phyloP scores from a whole-genome alignment of 92 coral and sea anemone genomes.

The Virgularia gustaviana region DNA sequence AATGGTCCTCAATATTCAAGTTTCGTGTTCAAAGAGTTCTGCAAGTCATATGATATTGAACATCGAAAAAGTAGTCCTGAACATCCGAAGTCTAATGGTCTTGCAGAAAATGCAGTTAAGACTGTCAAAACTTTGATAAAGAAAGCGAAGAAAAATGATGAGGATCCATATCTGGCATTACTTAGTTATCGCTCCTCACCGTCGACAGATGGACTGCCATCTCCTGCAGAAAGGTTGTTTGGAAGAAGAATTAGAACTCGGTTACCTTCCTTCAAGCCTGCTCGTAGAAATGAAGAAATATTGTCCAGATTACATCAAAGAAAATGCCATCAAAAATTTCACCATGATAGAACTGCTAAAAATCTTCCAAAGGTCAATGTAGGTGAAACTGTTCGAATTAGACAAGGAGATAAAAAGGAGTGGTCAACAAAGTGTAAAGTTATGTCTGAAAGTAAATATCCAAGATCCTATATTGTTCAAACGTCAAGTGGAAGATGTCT shows the following conservation, averaged over 20 bases:
- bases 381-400: constrained; percentile 4
- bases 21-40: neutral
- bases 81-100: constrained; percentile 9
- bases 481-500: neutral
- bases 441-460: neutral
- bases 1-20: constrained; percentile 12
- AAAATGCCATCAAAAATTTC: neutral
- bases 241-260: neutral
- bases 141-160: neutral
- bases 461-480: constrained; percentile 11
- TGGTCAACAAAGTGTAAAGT: constrained; percentile 17
- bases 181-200: neutral
- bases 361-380: neutral
- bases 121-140: neutral
- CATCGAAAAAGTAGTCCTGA: neutral
- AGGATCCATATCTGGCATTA: constrained; percentile 2
- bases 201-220: neutral
- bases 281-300: neutral
- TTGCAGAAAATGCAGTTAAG: constrained; percentile 3
- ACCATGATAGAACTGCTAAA: neutral
- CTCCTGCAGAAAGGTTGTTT: constrained; percentile 9
- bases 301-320: neutral
- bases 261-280: neutral
- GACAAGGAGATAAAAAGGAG: constrained; percentile 7
- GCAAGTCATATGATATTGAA: neutral